phyloP scores from a whole-genome alignment of 2,113 vertebrate species.

The Psilopsiagon aurifrons region DNA sequence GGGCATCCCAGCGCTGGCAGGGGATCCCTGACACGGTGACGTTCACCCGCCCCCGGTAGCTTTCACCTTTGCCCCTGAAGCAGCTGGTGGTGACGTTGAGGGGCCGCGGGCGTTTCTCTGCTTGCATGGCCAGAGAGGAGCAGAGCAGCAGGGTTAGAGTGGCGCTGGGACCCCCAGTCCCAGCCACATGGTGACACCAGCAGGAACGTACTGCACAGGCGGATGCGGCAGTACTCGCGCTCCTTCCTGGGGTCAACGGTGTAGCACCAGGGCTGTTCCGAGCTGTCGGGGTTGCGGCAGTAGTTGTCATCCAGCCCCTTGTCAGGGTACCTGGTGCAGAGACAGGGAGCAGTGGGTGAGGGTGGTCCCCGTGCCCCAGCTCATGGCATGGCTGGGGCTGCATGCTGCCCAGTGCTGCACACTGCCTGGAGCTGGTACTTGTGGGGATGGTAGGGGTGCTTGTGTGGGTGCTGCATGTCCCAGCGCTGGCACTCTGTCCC shows the following conservation, averaged over 20 bases:
- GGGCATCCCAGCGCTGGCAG: constrained; percentile 93
- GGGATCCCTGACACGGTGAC: constrained; percentile 86
- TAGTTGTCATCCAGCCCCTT: constrained; percentile 95
- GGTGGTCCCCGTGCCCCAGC: neutral
- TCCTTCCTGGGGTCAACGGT: constrained; percentile 81
- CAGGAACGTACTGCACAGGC: constrained; percentile 82
- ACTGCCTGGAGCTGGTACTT: constrained; percentile 74
- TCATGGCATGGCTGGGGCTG: neutral
- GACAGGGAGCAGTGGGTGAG: neutral
- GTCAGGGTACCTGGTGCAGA: constrained; percentile 86
- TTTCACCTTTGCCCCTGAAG: constrained; percentile 88
- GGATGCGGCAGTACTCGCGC: constrained; percentile 87
- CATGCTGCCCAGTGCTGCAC: accelerated
- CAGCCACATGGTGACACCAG: accelerated
- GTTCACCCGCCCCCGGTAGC: constrained; percentile 88
- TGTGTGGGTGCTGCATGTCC: constrained; percentile 92
- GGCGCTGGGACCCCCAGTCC: accelerated
- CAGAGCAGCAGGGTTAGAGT: neutral
- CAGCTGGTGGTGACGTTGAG: constrained; percentile 72
- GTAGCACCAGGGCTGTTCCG: constrained; percentile 94
- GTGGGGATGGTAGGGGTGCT: constrained; percentile 89
- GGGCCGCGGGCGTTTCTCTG: constrained; percentile 51
- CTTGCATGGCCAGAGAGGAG: neutral
- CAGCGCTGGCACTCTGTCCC: constrained; percentile 93
- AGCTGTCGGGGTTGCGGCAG: constrained; percentile 94